phyloP scores from a whole-genome alignment of 2,888 invertebrate species.

The Drosophila basisetae region DNA sequence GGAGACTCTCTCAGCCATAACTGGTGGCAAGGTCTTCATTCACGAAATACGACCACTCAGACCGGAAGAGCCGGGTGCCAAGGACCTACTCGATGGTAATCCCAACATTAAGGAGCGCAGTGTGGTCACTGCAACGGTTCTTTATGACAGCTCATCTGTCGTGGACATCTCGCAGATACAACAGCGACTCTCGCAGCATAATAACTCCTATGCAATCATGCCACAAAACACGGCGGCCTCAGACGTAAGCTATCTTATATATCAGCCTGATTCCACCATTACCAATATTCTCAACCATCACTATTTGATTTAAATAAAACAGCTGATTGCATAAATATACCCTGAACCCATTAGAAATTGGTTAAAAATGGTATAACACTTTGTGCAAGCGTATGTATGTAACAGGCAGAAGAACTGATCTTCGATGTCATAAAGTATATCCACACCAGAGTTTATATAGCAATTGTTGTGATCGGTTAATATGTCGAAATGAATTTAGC shows the following conservation, averaged over 20 bases:
- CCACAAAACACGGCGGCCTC: slow-evolving; percentile 77
- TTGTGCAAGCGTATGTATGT: neutral
- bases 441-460: neutral
- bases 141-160: slow-evolving; percentile 88
- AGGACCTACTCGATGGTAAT: slow-evolving; percentile 86
- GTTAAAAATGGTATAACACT: fast-evolving
- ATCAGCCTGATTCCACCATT: neutral
- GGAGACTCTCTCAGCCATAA: slow-evolving; percentile 90
- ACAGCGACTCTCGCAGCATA: slow-evolving; percentile 87
- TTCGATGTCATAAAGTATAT: neutral
- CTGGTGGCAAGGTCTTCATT: slow-evolving; percentile 92
- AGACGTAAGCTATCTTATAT: slow-evolving; percentile 77
- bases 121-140: slow-evolving; percentile 90
- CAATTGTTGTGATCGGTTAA: neutral
- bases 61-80: slow-evolving; percentile 86
- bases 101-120: slow-evolving; percentile 88
- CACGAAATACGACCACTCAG: slow-evolving; percentile 90
- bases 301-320: neutral
- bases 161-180: slow-evolving; percentile 91
- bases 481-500: neutral
- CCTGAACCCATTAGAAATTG: neutral
- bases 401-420: neutral
- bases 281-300: neutral
- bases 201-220: slow-evolving; percentile 84
- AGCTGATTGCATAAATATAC: neutral